Evolutionary conservation across 2,888 invertebrate species (phyloP).

Genomic region (Eurytoma californica): DNA sequence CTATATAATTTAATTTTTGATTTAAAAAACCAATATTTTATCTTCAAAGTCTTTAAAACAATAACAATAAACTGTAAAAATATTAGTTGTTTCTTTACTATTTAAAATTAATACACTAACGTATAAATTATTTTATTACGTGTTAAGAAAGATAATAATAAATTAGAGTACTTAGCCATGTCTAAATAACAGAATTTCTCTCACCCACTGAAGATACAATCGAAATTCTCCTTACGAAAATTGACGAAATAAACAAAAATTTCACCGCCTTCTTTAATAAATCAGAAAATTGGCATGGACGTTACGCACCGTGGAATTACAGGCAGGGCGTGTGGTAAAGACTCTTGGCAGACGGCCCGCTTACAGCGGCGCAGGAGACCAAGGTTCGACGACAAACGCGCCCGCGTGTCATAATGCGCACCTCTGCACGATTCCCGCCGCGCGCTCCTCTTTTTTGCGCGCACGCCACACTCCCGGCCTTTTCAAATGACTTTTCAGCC

Average conservation of each 20-base stretch:
- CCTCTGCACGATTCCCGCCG: slow-evolving; percentile 40
- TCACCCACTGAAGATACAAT: not conserved
- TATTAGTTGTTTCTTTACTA: too few species aligned
- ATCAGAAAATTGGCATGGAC: not conserved
- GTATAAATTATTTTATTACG: too few species aligned
- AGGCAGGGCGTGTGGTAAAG: not conserved
- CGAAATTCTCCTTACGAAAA: not conserved
- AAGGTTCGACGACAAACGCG: slow-evolving; percentile 14
- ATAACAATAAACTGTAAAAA: too few species aligned
- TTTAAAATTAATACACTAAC: too few species aligned
- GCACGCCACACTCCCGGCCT: slow-evolving; percentile 22
- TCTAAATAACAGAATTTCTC: too few species aligned
- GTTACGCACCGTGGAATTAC: not conserved
- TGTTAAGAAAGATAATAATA: too few species aligned
- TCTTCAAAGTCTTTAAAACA: too few species aligned
- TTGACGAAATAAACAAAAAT: too few species aligned
- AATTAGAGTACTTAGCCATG: too few species aligned
- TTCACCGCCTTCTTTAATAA: not conserved
- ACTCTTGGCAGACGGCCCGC: slow-evolving; percentile 12
- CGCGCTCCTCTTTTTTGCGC: slow-evolving; percentile 21
- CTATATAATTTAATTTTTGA: too few species aligned
- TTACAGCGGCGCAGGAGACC: slow-evolving; percentile 2
- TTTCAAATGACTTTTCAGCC: slow-evolving; percentile 18
- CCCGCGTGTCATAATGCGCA: slow-evolving; percentile 44
- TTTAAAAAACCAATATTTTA: too few species aligned